Evolutionary conservation across 1,140 invertebrate genomes (phyloP), one percentile per base, ranked within the genome.

Genomic region (Heterodera schachtii): DNA sequence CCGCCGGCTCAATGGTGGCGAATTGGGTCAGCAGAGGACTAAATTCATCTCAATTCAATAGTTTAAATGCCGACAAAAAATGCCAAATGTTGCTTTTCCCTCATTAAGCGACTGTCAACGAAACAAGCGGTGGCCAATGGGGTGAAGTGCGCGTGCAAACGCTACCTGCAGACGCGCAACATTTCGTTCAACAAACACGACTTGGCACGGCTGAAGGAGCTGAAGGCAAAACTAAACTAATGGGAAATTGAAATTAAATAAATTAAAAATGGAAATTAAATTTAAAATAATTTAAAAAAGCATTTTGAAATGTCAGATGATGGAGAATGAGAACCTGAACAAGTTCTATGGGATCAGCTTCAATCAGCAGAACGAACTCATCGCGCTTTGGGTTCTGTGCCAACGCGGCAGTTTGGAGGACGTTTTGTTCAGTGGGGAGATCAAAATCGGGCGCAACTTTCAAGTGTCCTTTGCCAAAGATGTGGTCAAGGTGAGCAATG

Each of bases 321-420:
- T 89, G 43, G 89, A 90, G 75, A 89, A 90, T 79, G 88, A 89
- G 21, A 89, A 89, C 73, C 75, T 90, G 46, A 89, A 89, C 81
- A 89, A 90, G 81, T 89, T 89, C 67, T 90, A 90, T 69, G 88
- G 88, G 16, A 89, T 89, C 78, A 84, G 84, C n/a, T 89, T 89
- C 82, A 90, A 90, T 64, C 88, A 89, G 74, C 87, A 90, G 79
- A 89, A 90, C 60, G 88, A 89, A 66, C 84, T 89, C 46, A 83
- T 89, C 47, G 89, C 88, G 7, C 79, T 90, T 44, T 89, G 88
- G 88, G 19, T 90, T 44, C 67, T 89, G 2, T 89, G 88, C 49
- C 81, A 83, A 70, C 86, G 88, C 41, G 88, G 88, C 44, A 88
- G 85, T 84, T 77, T 89, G 21, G 88, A 89, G 80, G 87, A 88